These are phyloP conservation scores for Malurus elegans DNA, from an alignment of 2,113 vertebrate species.

Conservation along the genomic window DNA sequence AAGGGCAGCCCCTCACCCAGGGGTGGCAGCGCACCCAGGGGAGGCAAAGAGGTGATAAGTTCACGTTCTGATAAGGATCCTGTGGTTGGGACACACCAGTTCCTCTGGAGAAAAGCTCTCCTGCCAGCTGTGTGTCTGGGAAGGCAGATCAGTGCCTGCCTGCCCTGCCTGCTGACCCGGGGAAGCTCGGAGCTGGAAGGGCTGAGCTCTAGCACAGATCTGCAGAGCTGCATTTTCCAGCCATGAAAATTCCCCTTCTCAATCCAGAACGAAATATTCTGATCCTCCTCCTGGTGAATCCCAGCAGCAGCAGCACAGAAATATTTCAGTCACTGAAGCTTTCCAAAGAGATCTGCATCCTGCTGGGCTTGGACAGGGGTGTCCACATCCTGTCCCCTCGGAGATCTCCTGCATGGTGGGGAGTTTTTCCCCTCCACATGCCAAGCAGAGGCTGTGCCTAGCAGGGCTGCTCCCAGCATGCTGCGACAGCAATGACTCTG, in stretches of 20 bases:
- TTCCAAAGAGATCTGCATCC: neutral
- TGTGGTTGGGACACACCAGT: rapidly evolving
- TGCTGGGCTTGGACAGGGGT: neutral
- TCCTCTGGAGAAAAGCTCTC: neutral
- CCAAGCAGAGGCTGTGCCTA: neutral
- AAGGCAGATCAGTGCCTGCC: neutral
- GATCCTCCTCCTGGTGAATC: neutral
- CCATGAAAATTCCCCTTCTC: neutral
- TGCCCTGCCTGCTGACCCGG: neutral
- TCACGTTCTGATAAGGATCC: neutral
- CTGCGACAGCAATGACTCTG: neutral
- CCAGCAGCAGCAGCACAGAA: neutral
- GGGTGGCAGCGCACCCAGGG: rapidly evolving
- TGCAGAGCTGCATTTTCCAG: neutral
- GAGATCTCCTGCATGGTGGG: neutral
- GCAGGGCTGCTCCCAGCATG: neutral
- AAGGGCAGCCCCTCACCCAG: neutral
- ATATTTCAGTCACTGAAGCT: neutral
- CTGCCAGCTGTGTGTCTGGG: neutral
- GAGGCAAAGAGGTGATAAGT: neutral
- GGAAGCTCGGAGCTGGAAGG: neutral
- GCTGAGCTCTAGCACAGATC: neutral
- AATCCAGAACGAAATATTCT: neutral
- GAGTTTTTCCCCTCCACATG: neutral
- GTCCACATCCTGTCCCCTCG: neutral